Base-by-base conservation (phyloP, 2,113 vertebrate species). In the Corythornis vintsioides region DNA sequence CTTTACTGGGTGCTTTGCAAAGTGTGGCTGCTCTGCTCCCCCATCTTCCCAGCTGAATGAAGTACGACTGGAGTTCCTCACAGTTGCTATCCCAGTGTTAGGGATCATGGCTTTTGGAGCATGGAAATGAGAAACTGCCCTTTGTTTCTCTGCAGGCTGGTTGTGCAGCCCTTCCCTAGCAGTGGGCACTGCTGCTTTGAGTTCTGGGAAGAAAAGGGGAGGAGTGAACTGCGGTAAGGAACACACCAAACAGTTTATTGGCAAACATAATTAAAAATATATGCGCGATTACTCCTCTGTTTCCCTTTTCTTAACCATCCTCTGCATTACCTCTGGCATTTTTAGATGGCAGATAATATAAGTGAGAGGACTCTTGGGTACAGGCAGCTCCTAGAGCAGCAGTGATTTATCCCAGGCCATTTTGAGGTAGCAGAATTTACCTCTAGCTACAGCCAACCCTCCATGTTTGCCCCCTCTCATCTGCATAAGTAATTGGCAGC, bases 181-280 rank as follows among this genome's bases (percentile, higher is more conserved):
- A 40, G 61, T 10, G 26, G 43, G 29, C 82, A 53, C 48, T 52
- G 53, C 57, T 84, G 57, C 40, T 83, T 63, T 35, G 53, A 77
- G 67, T 52, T 71, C 80, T 85, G 70, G 69, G 50, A 81, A 89
- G 35, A 61, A 67, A 81, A 79, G 33, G 15, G 33, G 53, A 85
- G 50, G 81, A 19, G 22, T 66, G 75, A 93, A 17, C 43, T 35
- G 43, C 61, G 43, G 20, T 50, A 59, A 71, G 71, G 63, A 75
- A 15, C 9, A 18, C 53, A 66, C n/a, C 80, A 72, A 67, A 65
- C 18, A 84, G 65, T 63, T 84, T 93, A 79, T 92, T 95, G 91
- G 91, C 92, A 88, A 92, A 96, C 91, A 90, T 82, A 87, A 97
- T 96, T 97, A 96, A 97, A 97, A 93, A 95, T 89, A 96, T 83